Conservation (phyloP, 2,888 invertebrate species). For the Mesorhabditis belari region DNA sequence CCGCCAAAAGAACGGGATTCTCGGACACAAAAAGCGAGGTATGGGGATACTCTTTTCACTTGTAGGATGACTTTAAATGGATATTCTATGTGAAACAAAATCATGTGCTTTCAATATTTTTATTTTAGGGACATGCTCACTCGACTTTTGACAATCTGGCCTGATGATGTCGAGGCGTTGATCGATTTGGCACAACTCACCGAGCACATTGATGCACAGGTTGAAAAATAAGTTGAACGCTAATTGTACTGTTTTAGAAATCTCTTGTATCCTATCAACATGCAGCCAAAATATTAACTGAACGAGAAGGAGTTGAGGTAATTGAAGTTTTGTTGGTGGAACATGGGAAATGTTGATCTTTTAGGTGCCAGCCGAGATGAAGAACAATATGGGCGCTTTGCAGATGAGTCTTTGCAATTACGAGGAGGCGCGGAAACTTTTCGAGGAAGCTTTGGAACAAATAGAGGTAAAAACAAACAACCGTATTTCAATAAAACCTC, state of each 20-base stretch:
- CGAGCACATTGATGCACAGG: constrained; percentile 80
- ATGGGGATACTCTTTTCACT: too few species aligned
- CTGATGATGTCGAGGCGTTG: constrained; percentile 88
- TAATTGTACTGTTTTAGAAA: constrained; percentile 59
- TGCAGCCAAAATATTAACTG: constrained; percentile 82
- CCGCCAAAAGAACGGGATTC: neutral
- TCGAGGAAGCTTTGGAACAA: constrained; percentile 14
- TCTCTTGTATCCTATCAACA: constrained; percentile 86
- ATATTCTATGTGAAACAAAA: too few species aligned
- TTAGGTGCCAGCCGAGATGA: constrained; percentile 77
- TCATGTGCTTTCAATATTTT: too few species aligned
- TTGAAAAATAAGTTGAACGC: constrained; percentile 4
- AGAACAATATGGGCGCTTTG: constrained; percentile 91
- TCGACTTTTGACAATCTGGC: constrained; percentile 86
- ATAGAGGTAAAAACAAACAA: too few species aligned
- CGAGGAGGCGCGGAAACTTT: constrained; percentile 67
- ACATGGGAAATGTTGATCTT: constrained; percentile 90
- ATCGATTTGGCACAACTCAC: constrained; percentile 96
- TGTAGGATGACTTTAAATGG: too few species aligned
- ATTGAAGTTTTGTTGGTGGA: too few species aligned
- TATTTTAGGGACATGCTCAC: constrained; percentile 75
- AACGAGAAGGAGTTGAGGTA: constrained; percentile 64
- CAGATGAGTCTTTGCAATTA: constrained; percentile 77
- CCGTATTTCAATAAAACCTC: too few species aligned
- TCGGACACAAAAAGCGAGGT: constrained; percentile 24